Evolutionary conservation across 2,113 vertebrate species (phyloP), one percentile per base, ranked within the genome.

Genomic region (Toxostoma redivivum): DNA sequence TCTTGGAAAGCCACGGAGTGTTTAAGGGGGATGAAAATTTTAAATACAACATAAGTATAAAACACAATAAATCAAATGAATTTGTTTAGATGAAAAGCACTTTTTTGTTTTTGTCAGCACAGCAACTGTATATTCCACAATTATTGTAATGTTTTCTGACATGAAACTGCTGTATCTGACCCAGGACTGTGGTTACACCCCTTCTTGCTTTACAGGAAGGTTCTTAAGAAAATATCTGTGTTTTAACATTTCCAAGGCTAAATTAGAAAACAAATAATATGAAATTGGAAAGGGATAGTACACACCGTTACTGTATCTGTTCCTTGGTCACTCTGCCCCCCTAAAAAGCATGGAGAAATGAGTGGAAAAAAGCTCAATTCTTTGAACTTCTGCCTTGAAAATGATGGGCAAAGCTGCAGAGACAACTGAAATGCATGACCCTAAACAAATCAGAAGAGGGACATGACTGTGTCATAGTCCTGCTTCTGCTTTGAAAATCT

Each of bases 1-100:
- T 79, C 78, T 88, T 96, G 86, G 97, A 97, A 95, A 94, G 60
- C 56, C 77, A 56, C 3, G 0, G 67, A 24, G 15, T 76, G 76
- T 93, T 96, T 93, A 64, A 96, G 40, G 57, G 45, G n/a, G 27
- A 74, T 86, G 69, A 65, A 88, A 88, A 88, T 90, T 61, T 92
- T 90, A 86, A 93, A 88, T 86, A 81, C 37, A 86, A 54, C 80
- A 28, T 33, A 57, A 21, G 6, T 28, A 88, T 65, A 84, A 88
- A 95, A 6, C 84, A 77, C 33, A 19, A 93, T 97, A 90, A 97
- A 97, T 97, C 96, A 97, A 76, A 80, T 0, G 15, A 79, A 44
- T 77, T 89, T 96, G 97, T 97, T 97, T 97, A 77, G 88, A 90
- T 58, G 74, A 86, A 96, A 85, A 96, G 89, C 73, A 48, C 76